Percentiles rank a stretch among this genome's conserved stretches.
Evolutionary conservation across 1,140 invertebrate genomes (phyloP).

Genomic region (Trichoplusia ni): DNA sequence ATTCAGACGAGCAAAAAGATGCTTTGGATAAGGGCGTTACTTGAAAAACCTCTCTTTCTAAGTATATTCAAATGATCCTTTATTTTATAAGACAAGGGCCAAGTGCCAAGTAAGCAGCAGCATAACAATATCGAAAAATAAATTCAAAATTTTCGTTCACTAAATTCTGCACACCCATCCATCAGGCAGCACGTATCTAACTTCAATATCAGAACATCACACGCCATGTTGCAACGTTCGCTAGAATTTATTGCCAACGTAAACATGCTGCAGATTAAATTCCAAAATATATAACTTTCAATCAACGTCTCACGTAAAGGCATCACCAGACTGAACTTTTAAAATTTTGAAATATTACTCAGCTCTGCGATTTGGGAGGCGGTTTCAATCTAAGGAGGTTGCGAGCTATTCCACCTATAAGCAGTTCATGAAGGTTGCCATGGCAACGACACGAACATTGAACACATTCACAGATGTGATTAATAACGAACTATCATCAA

Average conservation of each 20-base stretch:
- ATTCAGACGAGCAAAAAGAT: too few relatives aligned
- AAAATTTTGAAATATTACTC: conserved; percentile 60
- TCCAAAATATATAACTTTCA: conserved; percentile 55
- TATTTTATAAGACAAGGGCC: too few relatives aligned
- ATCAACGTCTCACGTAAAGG: conserved; percentile 49
- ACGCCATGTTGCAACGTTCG: neutral
- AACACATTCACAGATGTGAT: too few relatives aligned
- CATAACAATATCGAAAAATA: too few relatives aligned
- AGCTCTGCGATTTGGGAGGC: conserved; percentile 32
- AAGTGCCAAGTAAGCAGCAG: too few relatives aligned
- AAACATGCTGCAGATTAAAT: conserved; percentile 41
- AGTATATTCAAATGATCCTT: too few relatives aligned
- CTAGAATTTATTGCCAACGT: conserved; percentile 27
- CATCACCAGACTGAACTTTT: conserved; percentile 48
- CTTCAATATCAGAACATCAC: neutral
- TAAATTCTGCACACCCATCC: neutral
- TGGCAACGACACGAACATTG: too few relatives aligned
- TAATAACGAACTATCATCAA: too few relatives aligned
- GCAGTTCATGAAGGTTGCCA: too few relatives aligned
- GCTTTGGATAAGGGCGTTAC: too few relatives aligned
- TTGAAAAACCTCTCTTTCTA: too few relatives aligned
- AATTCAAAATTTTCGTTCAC: neutral
- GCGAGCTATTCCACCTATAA: neutral
- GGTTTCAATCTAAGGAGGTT: conserved; percentile 17
- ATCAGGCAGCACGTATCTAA: neutral